phyloP scores from a whole-genome alignment of 2,888 invertebrate genomes.

The Yponomeuta plumbellus region DNA sequence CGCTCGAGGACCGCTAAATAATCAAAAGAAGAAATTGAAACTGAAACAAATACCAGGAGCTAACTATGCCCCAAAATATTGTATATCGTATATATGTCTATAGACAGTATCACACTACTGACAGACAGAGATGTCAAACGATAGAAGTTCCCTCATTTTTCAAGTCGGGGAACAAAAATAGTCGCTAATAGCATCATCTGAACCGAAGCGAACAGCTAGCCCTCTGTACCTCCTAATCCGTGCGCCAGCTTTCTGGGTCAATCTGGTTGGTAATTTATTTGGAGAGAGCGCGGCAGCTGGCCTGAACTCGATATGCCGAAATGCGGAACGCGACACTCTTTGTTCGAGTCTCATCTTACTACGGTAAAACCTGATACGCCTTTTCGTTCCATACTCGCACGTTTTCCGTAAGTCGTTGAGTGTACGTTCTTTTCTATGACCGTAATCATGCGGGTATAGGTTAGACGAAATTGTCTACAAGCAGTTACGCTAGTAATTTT shows the following conservation, averaged over 20 bases:
- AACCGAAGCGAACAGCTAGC: not conserved
- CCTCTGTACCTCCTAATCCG: not conserved
- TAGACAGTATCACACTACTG: no score
- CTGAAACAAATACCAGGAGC: no score
- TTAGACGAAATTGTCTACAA: not conserved
- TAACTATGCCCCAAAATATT: no score
- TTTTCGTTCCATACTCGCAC: no score
- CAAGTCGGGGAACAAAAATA: no score
- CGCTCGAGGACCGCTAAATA: no score
- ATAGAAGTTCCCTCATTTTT: no score
- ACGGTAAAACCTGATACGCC: no score
- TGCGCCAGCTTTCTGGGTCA: conserved; percentile 57
- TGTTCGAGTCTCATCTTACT: not conserved
- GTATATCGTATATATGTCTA: no score
- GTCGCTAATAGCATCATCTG: no score
- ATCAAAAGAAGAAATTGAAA: no score
- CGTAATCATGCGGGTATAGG: not conserved
- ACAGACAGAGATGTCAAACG: no score
- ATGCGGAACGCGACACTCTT: conserved; percentile 13
- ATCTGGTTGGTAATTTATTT: conserved; percentile 61
- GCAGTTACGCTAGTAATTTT: not conserved
- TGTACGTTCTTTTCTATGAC: not conserved
- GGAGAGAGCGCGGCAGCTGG: conserved; percentile 37
- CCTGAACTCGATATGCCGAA: conserved; percentile 9
- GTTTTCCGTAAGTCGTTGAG: not conserved